Evolutionary conservation across 2,113 vertebrate species (phyloP), one percentile per base, ranked within the genome.

Genomic region (Halichoeres trimaculatus): DNA sequence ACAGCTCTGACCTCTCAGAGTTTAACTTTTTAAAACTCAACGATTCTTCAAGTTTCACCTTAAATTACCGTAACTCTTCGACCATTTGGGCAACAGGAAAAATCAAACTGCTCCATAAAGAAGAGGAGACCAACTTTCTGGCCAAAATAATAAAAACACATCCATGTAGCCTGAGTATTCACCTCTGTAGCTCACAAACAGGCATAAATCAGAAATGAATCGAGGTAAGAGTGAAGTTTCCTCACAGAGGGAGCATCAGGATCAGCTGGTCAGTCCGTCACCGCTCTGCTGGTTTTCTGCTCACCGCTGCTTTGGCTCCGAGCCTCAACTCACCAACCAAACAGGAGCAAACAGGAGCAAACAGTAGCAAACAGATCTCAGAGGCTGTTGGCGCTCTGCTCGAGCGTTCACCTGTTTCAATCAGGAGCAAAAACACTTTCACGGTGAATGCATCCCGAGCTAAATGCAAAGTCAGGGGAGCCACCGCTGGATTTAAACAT

Each of bases 381-480:
- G 48, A 77, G 69, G 45, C 48, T 13, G 12, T 2, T 19, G 67
- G 72, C 6, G 5, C 67, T 11, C 45, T 54, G 26, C 69, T 68
- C 64, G 59, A 67, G 72, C 76, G 50, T 85, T 80, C 69, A 74
- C 16, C 75, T 77, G 74, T 70, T 76, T 66, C 57, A 63, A 74
- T 59, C 56, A 20, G 59, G 22, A 66, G 60, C 73, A 71, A 55
- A 71, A 63, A 75, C 26, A 8, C 50, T 77, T 79, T 71, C 64
- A 76, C 75, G 62, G 55, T 70, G 56, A 72, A 71, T 71, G 67
- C 38, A 53, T 71, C 45, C 34, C 58, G 17, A 40, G 58, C 63
- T 6, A 20, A 76, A 79, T 70, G 55, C 45, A 74, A 72, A 80
- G 70, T 71, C 65, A 74, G 64, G 62, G 75, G 73, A 70, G 66